phyloP scores from a whole-genome alignment of 1,140 invertebrate genomes.

The Lasioglossum baleicum region DNA sequence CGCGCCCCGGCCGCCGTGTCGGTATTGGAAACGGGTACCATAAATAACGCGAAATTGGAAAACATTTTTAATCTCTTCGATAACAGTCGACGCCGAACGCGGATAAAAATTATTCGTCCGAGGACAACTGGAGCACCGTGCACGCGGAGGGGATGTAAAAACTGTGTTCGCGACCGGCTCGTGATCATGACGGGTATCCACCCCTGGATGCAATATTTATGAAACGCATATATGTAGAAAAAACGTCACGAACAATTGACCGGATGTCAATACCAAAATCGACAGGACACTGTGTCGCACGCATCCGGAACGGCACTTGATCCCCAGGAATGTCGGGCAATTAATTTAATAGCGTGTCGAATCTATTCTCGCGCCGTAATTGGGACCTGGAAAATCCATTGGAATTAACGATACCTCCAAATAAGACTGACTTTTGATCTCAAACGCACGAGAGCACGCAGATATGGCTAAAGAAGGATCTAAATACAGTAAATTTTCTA shows the following conservation, averaged over 20 bases:
- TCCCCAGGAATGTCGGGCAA: neutral
- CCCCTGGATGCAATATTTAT: neutral
- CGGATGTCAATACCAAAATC: neutral
- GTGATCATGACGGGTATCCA: neutral
- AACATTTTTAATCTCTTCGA: neutral
- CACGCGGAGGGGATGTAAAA: neutral
- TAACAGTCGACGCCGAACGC: neutral
- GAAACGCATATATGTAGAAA: neutral
- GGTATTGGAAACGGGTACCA: neutral
- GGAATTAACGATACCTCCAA: too few species aligned
- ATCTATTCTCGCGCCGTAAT: too few species aligned
- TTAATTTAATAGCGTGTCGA: too few species aligned
- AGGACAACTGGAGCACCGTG: neutral
- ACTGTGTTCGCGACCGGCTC: neutral
- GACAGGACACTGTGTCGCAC: neutral
- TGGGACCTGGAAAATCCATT: too few species aligned
- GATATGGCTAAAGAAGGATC: too few species aligned
- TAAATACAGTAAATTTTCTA: too few species aligned
- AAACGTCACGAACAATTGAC: neutral
- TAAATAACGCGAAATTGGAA: neutral
- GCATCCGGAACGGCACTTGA: neutral
- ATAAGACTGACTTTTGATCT: too few species aligned
- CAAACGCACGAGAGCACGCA: too few species aligned
- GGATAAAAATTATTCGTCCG: conserved; percentile 4
- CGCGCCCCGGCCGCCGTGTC: too few species aligned